Conservation (phyloP, 2,888 invertebrate species). For the Amphipoea lucens region DNA sequence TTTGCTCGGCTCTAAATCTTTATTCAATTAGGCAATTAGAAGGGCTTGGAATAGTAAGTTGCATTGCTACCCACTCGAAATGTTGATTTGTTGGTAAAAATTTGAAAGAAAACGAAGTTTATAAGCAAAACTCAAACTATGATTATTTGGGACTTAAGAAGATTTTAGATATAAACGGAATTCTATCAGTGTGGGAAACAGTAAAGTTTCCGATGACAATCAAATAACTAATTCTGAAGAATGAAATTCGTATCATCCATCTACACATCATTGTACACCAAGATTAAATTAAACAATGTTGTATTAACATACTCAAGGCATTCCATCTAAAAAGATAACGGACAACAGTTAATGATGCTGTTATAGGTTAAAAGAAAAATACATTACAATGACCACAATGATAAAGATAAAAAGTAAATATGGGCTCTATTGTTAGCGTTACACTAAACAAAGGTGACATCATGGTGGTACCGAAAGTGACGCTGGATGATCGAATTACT, state of each 20-base stretch:
- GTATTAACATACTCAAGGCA: conserved; percentile 55
- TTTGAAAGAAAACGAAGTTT: conserved; percentile 7
- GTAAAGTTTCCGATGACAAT: conserved; percentile 33
- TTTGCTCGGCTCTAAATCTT: conserved; percentile 59
- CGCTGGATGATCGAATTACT: conserved; percentile 75
- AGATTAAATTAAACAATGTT: conserved; percentile 64
- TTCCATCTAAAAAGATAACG: conserved; percentile 62
- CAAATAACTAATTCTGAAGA: conserved; percentile 28
- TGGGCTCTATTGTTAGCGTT: conserved; percentile 73
- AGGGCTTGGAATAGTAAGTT: conserved; percentile 57
- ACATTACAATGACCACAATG: conserved; percentile 63
- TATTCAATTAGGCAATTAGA: conserved; percentile 65
- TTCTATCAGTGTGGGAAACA: conserved; percentile 2
- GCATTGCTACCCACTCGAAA: conserved; percentile 36
- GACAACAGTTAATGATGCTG: conserved; percentile 58
- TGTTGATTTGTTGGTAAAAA: conserved; percentile 42
- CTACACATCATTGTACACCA: conserved; percentile 37
- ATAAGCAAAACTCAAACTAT: neutral
- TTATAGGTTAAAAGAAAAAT: conserved; percentile 58
- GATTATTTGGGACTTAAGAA: neutral
- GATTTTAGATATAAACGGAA: neutral
- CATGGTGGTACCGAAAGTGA: conserved; percentile 76
- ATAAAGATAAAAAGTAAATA: conserved; percentile 79
- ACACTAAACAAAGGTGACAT: conserved; percentile 79
- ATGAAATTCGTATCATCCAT: conserved; percentile 35